Evolutionary conservation across 2,797 vertebrate species (phyloP).

Genomic region (Chelon auratus): DNA sequence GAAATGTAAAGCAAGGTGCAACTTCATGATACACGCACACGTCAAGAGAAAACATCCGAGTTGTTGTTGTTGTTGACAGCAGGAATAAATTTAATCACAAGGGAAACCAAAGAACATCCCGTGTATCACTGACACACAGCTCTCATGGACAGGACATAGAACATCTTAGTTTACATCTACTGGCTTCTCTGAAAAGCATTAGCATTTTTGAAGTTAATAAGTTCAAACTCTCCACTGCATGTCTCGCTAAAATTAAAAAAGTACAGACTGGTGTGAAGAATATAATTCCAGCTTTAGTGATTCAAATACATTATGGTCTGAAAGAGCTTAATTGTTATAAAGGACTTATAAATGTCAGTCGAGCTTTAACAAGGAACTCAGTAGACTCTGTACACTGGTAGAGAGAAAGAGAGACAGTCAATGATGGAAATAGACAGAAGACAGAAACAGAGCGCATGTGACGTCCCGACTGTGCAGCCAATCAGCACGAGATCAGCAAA

Average conservation of each 20-base stretch:
- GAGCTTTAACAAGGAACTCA: conserved; percentile 45
- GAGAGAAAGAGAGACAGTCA: not conserved
- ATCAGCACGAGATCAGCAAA: conserved; percentile 26
- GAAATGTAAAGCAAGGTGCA: conserved; percentile 21
- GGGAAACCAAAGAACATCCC: not conserved
- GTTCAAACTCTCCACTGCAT: not conserved
- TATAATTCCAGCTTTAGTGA: conserved; percentile 26
- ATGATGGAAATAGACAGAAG: conserved; percentile 22
- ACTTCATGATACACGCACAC: conserved; percentile 11
- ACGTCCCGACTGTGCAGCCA: conserved; percentile 47
- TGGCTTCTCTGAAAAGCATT: not conserved
- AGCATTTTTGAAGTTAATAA: not conserved
- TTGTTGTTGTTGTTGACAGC: conserved; percentile 1
- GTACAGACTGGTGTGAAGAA: conserved; percentile 9
- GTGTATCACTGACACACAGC: conserved; percentile 2
- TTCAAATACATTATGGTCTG: conserved; percentile 17
- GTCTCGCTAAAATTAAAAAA: conserved; percentile 13
- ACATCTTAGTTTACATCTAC: not conserved
- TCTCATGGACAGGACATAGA: not conserved
- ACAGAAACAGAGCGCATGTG: conserved; percentile 25
- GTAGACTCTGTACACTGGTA: conserved; percentile 17
- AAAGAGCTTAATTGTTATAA: conserved; percentile 46
- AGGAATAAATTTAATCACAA: conserved; percentile 24
- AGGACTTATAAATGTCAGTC: conserved; percentile 51
- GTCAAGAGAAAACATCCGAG: not conserved